Evolutionary conservation across 2,113 vertebrate species (phyloP), one percentile per base, ranked within the genome.

Genomic region (Campylomormyrus tamandua): DNA sequence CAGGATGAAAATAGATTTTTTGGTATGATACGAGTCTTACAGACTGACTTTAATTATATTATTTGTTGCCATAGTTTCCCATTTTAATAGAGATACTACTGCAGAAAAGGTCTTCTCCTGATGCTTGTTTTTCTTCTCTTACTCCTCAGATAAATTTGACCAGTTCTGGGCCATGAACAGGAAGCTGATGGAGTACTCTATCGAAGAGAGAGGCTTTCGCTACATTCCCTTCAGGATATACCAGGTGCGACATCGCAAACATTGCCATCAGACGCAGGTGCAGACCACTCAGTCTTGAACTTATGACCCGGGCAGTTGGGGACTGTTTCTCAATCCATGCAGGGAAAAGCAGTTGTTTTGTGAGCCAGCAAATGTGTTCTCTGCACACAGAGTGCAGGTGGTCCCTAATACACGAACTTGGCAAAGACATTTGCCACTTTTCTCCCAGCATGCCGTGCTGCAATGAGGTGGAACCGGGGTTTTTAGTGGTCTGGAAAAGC

Each of bases 151-250:
- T 94, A 99, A 99, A 93, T 99, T 99, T 93, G 98, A 99, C 94
- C 98, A 99, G 91, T 99, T 99, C 96, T 99, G 98, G 98, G 97
- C 98, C 91, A 99, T 99, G 96, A 99, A 99, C 94, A 97, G 98
- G 92, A 99, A 99, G 95, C 96, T 99, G 91, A 99, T 99, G 98
- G 98, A 99, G 86, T 99, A 97, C 93, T 93, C 97, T 56, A 95
- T 96, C 10, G 98, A 99, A 93, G 98, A 99, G 31, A 97, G 95
- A 90, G 98, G 98, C 93, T 99, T 99, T 95, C 97, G 98, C 92
- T 99, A 97, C 93, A 97, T 99, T 90, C 98, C 98, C 70, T 99
- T 99, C 96, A 98, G 98, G 95, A 97, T 99, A 98, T 99, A 99
- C 95, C 97, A 98, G 98, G 98, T 99, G 95, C 91, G 93, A 42